Evolutionary conservation across 2,113 vertebrate genomes (phyloP).

Genomic region (Calidris pugnax): DNA sequence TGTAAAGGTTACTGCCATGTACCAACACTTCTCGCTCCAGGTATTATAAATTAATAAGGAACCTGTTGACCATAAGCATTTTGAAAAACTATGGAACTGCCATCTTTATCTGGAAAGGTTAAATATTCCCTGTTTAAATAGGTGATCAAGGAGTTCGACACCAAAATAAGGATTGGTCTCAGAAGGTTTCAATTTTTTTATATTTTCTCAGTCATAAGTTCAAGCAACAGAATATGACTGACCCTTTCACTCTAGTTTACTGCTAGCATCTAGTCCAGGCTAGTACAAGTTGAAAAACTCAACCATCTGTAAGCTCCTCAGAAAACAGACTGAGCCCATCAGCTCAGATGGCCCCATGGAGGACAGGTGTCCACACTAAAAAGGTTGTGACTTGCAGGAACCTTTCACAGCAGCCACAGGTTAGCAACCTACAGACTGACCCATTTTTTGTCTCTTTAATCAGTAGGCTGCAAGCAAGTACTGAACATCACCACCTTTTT

Average conservation of each 20-base stretch:
- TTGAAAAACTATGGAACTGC: not conserved
- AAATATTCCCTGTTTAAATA: not conserved
- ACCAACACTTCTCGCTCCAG: not conserved
- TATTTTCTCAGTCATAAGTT: not conserved
- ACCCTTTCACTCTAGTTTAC: not conserved
- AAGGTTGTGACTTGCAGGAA: not conserved
- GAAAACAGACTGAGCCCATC: not conserved
- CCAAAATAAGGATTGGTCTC: not conserved
- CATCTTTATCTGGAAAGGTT: not conserved
- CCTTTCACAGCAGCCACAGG: not conserved
- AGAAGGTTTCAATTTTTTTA: not conserved
- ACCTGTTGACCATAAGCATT: not conserved
- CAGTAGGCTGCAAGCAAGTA: not conserved
- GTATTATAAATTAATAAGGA: not conserved
- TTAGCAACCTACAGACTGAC: not conserved
- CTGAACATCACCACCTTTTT: not conserved
- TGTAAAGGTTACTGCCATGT: not conserved
- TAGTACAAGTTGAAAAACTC: not conserved
- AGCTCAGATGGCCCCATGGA: not conserved
- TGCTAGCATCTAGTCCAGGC: not conserved
- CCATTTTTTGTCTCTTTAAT: not conserved
- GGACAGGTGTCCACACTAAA: not conserved
- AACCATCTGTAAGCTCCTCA: not conserved
- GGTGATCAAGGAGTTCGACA: not conserved
- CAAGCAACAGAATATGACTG: not conserved